Base-by-base conservation (phyloP, 1,140 invertebrate species). In the Steinernema khuongi region DNA sequence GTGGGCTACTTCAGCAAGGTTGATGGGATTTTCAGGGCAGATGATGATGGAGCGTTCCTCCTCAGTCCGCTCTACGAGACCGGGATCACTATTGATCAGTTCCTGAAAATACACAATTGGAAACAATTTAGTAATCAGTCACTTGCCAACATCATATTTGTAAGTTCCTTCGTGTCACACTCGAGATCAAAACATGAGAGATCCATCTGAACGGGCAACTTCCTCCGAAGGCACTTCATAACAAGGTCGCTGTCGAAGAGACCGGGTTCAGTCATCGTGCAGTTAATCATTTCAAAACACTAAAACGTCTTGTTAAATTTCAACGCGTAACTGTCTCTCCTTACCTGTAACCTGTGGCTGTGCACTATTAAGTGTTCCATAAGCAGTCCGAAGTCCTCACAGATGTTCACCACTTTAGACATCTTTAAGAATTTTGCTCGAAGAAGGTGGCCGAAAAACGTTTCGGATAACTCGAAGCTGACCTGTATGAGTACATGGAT, bases 351-450 rank as follows among this genome's bases (percentile, higher is more conserved):
- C 50, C 50, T 60, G 2, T 11, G 7, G 50, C 50, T 60, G 22
- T 17, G 50, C 7, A 60, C 22, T 7, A 4, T 26, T 4, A 17
- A 60, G 26, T 60, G 50, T 60, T 60, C 50, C 50, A 60, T n/a
- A 2, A 60, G 4, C 4, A 60, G 19, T 26, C 50, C 50, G 19
- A 60, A 60, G 22, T 60, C 50, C 26, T 60, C 50, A 22, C 50
- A 60, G 22, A 60, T 60, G 26, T 60, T 60, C 50, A 60, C 50
- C 4, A 60, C 50, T 60, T 60, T 60, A n/a, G 50, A n/a, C 4
- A 60, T 7, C 26, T 60, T 60, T 4, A 60, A 22, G 19, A 60
- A n/a, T 4, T 60, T 60, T 7, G 50, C 50, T 7, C 50, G 50
- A 14, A 60, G 14, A 7, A 60, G 50, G 26, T 60, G 50, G 14